Conservation (phyloP, 1,140 invertebrate species). For the Paracyclopina nana region DNA sequence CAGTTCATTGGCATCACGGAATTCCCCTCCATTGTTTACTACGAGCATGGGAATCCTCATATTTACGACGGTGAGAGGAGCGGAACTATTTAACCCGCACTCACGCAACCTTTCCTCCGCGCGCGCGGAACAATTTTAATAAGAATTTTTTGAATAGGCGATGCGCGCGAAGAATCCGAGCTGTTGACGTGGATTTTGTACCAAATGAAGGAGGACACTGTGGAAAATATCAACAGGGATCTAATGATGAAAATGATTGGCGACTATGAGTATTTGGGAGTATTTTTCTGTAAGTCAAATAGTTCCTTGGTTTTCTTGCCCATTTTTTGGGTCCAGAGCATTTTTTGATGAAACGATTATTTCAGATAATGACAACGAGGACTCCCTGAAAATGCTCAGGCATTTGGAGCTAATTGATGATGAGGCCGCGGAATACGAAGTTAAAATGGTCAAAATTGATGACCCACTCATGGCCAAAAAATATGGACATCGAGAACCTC, state of each 20-base stretch:
- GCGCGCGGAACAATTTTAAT: too few relatives aligned
- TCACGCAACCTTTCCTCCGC: too few relatives aligned
- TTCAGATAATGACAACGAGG: conserved; percentile 23
- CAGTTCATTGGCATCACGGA: conserved; percentile 12
- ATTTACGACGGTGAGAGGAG: conserved; percentile 66
- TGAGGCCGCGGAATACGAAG: conserved; percentile 72
- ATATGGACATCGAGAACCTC: conserved; percentile 67
- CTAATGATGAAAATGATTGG: conserved; percentile 64
- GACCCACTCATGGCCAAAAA: conserved; percentile 84
- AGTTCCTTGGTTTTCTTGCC: conserved; percentile 17
- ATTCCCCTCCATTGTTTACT: conserved; percentile 58
- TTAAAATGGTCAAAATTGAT: conserved; percentile 71
- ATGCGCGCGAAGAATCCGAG: conserved; percentile 57
- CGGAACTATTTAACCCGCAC: too few relatives aligned
- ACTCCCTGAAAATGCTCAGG: conserved; percentile 33
- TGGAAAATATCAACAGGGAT: conserved; percentile 70
- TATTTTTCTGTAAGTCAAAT: conserved; percentile 84
- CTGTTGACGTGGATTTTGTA: conserved; percentile 75
- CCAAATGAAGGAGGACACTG: conserved; percentile 78
- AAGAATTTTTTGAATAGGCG: conserved; percentile 57
- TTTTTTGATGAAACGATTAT: background rate
- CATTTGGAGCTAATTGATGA: conserved; percentile 78
- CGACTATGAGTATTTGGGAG: conserved; percentile 73
- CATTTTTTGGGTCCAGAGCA: conserved; percentile 1
- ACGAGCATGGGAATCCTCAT: conserved; percentile 71